Conservation (phyloP, 2,888 invertebrate genomes). For the Ormyrus nitidulus region DNA sequence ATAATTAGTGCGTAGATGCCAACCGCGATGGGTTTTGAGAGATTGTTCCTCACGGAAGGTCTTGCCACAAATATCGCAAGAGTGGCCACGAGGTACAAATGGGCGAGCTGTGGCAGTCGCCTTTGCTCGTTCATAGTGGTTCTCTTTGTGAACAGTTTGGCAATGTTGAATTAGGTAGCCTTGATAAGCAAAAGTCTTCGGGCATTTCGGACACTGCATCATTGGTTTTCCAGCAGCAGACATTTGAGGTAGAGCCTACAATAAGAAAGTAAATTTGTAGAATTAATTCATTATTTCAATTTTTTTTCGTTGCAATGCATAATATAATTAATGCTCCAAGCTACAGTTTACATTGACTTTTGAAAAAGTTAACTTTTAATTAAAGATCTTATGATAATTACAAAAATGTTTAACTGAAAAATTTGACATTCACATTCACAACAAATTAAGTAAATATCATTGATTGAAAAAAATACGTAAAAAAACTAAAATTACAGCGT, state of each 20-base stretch:
- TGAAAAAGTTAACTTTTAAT: no score
- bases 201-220: constrained; percentile 64
- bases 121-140: constrained; percentile 41
- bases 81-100: constrained; percentile 70
- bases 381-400: no score
- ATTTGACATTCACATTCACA: no score
- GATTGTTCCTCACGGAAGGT: constrained; percentile 80
- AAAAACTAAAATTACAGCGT: no score
- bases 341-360: no score
- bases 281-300: no score
- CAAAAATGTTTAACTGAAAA: no score
- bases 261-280: constrained; percentile 54
- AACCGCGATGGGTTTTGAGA: constrained; percentile 80
- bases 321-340: no score
- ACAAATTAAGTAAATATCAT: no score
- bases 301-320: no score
- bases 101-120: not conserved
- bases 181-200: constrained; percentile 62
- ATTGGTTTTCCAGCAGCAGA: constrained; percentile 57
- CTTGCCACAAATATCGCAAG: constrained; percentile 82
- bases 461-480: no score
- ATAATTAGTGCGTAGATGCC: constrained; percentile 78
- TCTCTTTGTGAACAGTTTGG: constrained; percentile 64
- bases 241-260: constrained; percentile 32
- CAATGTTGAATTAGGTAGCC: constrained; percentile 66